Evolutionary conservation across 2,888 invertebrate genomes (phyloP).

Genomic region (Aporophyla nigra): DNA sequence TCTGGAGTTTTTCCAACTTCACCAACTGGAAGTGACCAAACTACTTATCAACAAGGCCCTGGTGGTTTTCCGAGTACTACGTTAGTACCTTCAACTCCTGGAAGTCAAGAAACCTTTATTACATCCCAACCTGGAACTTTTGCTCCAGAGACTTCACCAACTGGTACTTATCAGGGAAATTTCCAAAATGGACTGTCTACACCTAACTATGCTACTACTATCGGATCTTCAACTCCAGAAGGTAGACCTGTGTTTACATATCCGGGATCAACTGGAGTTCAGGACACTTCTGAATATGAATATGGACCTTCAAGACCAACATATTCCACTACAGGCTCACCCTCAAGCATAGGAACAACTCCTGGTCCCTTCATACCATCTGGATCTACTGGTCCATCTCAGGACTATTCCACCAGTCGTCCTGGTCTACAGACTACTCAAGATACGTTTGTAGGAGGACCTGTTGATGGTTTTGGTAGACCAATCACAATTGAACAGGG

Average conservation of each 20-base stretch:
- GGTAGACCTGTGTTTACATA: slow-evolving; percentile 10
- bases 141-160: slow-evolving; percentile 2
- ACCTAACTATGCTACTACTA: slow-evolving; percentile 10
- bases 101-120: slow-evolving; percentile 10
- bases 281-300: slow-evolving; percentile 13
- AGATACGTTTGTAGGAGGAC: slow-evolving; percentile 13
- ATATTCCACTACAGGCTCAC: slow-evolving; percentile 37
- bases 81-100: background rate
- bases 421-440: slow-evolving; percentile 32
- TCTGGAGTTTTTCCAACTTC: slow-evolving; percentile 12
- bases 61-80: slow-evolving; percentile 15
- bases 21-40: slow-evolving; percentile 33
- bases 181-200: slow-evolving; percentile 31
- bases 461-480: slow-evolving; percentile 57
- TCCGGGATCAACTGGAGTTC: slow-evolving; percentile 2
- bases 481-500: slow-evolving; percentile 40
- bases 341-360: slow-evolving; percentile 32
- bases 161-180: slow-evolving; percentile 19
- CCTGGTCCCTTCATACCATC: slow-evolving; percentile 32
- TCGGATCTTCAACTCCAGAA: slow-evolving; percentile 27
- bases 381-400: background rate
- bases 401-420: slow-evolving; percentile 37
- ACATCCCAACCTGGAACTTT: slow-evolving; percentile 20
- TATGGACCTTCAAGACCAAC: slow-evolving; percentile 27
- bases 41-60: slow-evolving; percentile 9